Conservation (phyloP, 2,113 vertebrate genomes). For the Pygoscelis adeliae region DNA sequence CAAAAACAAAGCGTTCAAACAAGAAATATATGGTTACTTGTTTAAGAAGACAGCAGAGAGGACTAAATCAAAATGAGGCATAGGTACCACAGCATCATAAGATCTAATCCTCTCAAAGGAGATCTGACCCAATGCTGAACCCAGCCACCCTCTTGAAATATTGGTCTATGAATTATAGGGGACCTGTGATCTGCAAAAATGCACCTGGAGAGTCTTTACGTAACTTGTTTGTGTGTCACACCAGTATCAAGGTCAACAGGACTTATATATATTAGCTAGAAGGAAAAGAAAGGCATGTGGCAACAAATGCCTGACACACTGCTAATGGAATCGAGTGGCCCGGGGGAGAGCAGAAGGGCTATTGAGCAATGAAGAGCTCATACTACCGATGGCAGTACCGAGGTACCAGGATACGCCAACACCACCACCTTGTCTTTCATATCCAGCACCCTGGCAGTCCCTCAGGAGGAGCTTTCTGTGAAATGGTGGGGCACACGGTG, state of each 20-base stretch:
- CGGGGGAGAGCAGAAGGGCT: not conserved
- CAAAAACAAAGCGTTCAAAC: not conserved
- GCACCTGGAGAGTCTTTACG: not conserved
- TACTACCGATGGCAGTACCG: not conserved
- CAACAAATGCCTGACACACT: not conserved
- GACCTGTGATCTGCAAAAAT: not conserved
- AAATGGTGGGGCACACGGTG: fast-evolving
- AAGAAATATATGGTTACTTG: not conserved
- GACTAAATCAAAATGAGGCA: not conserved
- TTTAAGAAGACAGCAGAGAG: not conserved
- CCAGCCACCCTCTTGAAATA: not conserved
- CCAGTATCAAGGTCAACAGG: not conserved
- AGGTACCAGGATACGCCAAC: not conserved
- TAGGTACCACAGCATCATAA: not conserved
- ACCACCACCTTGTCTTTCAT: not conserved
- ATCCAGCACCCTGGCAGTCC: not conserved
- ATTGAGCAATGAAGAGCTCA: not conserved
- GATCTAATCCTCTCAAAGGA: not conserved
- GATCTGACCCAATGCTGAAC: not conserved
- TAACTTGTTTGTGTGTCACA: not conserved
- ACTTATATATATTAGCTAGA: not conserved
- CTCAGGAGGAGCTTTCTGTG: not conserved
- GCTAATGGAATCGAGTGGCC: not conserved
- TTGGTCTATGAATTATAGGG: not conserved
- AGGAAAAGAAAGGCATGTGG: not conserved